Percentiles rank a stretch among this genome's conserved stretches.
Conservation (phyloP, 2,113 vertebrate genomes). For the Zootoca vivipara region DNA sequence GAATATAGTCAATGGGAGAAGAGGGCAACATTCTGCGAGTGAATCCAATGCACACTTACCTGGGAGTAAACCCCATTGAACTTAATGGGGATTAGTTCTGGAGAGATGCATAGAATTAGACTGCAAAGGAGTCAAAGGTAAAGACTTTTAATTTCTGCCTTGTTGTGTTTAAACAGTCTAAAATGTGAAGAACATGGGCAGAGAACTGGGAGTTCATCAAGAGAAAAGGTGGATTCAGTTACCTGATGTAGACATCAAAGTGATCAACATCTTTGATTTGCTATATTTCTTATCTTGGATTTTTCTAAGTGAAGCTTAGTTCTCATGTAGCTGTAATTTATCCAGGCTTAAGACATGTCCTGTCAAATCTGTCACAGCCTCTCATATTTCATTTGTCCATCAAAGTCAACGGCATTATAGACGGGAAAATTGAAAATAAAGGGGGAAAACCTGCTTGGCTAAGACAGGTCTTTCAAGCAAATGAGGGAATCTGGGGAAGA, state of each 20-base stretch:
- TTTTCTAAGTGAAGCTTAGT: constrained; percentile 52
- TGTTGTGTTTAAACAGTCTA: not conserved
- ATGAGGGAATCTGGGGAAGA: constrained; percentile 15
- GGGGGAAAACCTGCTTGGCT: not conserved
- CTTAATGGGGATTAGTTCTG: too few species aligned
- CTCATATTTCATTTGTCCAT: constrained; percentile 55
- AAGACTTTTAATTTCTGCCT: not conserved
- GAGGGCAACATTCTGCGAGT: not conserved
- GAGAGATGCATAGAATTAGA: not conserved
- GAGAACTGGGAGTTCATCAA: constrained; percentile 14
- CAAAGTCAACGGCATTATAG: constrained; percentile 44
- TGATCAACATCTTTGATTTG: constrained; percentile 41
- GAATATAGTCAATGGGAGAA: not conserved
- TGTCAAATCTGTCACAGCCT: constrained; percentile 50
- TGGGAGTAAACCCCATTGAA: too few species aligned
- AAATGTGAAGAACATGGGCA: constrained; percentile 7
- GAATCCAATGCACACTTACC: too few species aligned
- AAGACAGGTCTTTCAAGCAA: constrained; percentile 41
- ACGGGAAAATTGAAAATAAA: constrained; percentile 21
- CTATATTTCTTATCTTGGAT: constrained; percentile 53
- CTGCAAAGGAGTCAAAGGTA: not conserved
- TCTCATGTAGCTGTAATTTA: constrained; percentile 63
- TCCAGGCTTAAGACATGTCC: constrained; percentile 46
- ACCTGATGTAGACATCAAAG: constrained; percentile 59
- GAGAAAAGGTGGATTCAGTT: constrained; percentile 52